Evolutionary conservation across 2,888 invertebrate species (phyloP).

Genomic region (Himalopsyche kuldschensis): DNA sequence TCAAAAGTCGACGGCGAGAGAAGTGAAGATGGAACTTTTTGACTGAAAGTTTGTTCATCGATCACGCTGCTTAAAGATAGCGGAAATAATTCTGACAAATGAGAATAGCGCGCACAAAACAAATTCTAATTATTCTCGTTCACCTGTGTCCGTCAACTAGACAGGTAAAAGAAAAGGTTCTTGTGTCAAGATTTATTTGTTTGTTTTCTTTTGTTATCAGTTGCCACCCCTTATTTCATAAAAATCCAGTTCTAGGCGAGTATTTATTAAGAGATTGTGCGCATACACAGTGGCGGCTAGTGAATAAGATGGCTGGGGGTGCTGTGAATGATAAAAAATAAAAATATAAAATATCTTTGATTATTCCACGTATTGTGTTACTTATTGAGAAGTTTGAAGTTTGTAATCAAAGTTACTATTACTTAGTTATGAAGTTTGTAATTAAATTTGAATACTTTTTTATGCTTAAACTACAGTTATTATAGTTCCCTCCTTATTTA

Average conservation of each 20-base stretch:
- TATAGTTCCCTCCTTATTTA: too few relatives aligned
- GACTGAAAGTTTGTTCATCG: not conserved
- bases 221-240: not conserved
- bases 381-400: too few relatives aligned
- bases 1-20: not conserved
- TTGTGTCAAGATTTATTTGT: not conserved
- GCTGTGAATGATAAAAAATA: too few relatives aligned
- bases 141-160: slow-evolving; percentile 1
- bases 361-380: too few relatives aligned
- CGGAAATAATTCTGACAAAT: slow-evolving; percentile 24
- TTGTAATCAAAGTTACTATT: too few relatives aligned
- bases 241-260: not conserved
- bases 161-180: not conserved
- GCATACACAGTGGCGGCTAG: too few relatives aligned
- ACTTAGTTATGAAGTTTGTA: too few relatives aligned
- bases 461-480: too few relatives aligned
- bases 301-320: too few relatives aligned
- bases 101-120: slow-evolving; percentile 14
- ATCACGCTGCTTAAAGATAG: slow-evolving; percentile 17
- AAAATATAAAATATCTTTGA: too few relatives aligned
- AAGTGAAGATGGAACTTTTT: not conserved
- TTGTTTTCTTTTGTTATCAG: not conserved
- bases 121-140: slow-evolving; percentile 20
- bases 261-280: not conserved
- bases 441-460: too few relatives aligned